These are phyloP conservation scores for Gymnodraco acuticeps DNA, from an alignment of 2,797 vertebrate genomes.

Conservation along the genomic window DNA sequence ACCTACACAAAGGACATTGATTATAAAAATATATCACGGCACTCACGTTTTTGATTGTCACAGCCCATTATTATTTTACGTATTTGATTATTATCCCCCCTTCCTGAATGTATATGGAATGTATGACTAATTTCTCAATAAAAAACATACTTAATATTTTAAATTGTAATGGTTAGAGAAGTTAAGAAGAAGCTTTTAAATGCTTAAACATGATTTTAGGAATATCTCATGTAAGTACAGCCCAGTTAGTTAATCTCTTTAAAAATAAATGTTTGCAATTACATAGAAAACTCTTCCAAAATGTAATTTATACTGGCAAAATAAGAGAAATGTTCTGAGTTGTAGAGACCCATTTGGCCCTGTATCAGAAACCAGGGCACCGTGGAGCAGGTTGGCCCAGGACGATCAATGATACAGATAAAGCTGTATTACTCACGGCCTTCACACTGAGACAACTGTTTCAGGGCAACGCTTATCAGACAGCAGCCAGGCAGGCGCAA, in stretches of 20 bases:
- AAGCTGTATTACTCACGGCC: slow-evolving; percentile 41
- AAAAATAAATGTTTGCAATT: neutral
- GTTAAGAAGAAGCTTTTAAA: neutral
- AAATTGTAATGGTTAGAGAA: neutral
- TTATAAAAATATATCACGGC: neutral
- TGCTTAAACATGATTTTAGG: neutral
- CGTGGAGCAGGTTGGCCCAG: slow-evolving; percentile 34
- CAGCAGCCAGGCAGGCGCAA: slow-evolving; percentile 54
- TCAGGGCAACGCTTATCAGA: slow-evolving; percentile 63
- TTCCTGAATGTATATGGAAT: neutral
- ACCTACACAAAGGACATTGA: no score
- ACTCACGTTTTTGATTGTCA: neutral
- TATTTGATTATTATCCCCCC: neutral
- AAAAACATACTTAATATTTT: neutral
- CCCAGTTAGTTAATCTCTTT: neutral
- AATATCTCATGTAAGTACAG: neutral
- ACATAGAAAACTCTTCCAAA: neutral
- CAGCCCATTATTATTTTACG: neutral
- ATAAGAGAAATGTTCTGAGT: neutral
- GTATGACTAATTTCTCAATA: neutral
- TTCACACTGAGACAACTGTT: slow-evolving; percentile 45
- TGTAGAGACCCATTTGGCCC: slow-evolving; percentile 27
- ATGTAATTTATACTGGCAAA: slow-evolving; percentile 5
- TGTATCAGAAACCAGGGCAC: slow-evolving; percentile 48
- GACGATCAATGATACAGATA: slow-evolving; percentile 42